Base-by-base conservation (phyloP, 2,888 invertebrate genomes). In the Caenorhabditis angaria region DNA sequence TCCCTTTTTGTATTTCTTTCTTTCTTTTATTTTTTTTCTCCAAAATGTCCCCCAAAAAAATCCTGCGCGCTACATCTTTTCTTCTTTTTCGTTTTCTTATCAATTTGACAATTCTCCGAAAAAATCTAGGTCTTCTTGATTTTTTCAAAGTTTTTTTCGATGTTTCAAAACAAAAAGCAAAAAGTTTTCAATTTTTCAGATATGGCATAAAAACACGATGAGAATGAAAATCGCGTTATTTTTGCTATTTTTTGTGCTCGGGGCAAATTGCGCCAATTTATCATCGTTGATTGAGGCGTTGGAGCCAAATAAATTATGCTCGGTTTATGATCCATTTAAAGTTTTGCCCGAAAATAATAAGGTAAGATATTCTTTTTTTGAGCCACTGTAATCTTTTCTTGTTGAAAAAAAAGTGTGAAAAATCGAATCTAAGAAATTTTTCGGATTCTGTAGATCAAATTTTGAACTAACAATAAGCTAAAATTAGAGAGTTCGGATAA, bases 281-380 rank as follows among this genome's bases (percentile, higher is more conserved):
- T 70, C 75, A 56, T 67, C 70, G 50, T 50, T 76, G 53, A 67
- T 68, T 51, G 70, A 67, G 58, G 59, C 70, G 27, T 62, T 73
- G 24, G 68, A 68, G 24, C 73, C 73, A 20, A 68, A 68, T 25
- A 75, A 75, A 57, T 61, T 79, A 22, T 85, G 85, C 65, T 83
- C 82, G 25, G 84, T 85, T 53, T 85, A 83, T 73, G 85, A 85
- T 65, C 83, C 85, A 28, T 85, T 85, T 79, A 85, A 84, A 62
- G 85, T 85, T 27, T 65, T 85, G 51, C 85, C 85, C 14, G 84
- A 83, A 29, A 82, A 86, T 69, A 80, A 80, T 63, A 85, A 81
- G 78, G 83, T 82, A 24, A 22, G 70, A 48, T 8, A 32, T 12
- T 8, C 12, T 32, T 32, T 12, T 8, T 12, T 12, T 5, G 12